Evolutionary conservation across 2,888 invertebrate species (phyloP).

Genomic region (Tiliacea aurago): DNA sequence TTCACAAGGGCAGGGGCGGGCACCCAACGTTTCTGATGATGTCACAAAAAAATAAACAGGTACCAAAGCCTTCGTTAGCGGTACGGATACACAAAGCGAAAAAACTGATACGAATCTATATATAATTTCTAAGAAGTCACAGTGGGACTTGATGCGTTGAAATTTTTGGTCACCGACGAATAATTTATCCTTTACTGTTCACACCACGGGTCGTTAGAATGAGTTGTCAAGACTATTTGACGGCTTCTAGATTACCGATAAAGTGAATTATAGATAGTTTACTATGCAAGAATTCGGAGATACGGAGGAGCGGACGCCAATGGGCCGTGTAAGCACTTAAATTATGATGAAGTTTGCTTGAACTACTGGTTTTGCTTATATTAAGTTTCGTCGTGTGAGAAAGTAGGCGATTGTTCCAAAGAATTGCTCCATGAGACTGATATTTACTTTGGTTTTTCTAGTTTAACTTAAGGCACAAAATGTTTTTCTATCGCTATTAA

Average conservation of each 20-base stretch:
- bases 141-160: constrained; percentile 77
- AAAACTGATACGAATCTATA: constrained; percentile 85
- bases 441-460: neutral
- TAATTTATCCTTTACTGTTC: constrained; percentile 86
- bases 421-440: neutral
- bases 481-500: neutral
- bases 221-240: constrained; percentile 84
- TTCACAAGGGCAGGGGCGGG: constrained; percentile 82
- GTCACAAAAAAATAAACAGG: constrained; percentile 83
- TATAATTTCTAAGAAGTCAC: constrained; percentile 87
- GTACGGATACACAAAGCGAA: constrained; percentile 84
- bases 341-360: constrained; percentile 67
- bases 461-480: neutral
- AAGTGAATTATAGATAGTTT: constrained; percentile 81
- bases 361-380: constrained; percentile 61
- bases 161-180: constrained; percentile 81
- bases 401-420: constrained; percentile 1
- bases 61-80: constrained; percentile 86
- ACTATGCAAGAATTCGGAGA: constrained; percentile 84
- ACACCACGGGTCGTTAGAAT: constrained; percentile 84
- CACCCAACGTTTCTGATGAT: constrained; percentile 73
- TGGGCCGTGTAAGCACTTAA: constrained; percentile 79
- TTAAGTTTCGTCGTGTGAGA: constrained; percentile 30
- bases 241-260: constrained; percentile 80
- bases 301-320: constrained; percentile 79